Evolutionary conservation across 1,140 invertebrate species (phyloP).

Genomic region (Coboldia fuscipes): DNA sequence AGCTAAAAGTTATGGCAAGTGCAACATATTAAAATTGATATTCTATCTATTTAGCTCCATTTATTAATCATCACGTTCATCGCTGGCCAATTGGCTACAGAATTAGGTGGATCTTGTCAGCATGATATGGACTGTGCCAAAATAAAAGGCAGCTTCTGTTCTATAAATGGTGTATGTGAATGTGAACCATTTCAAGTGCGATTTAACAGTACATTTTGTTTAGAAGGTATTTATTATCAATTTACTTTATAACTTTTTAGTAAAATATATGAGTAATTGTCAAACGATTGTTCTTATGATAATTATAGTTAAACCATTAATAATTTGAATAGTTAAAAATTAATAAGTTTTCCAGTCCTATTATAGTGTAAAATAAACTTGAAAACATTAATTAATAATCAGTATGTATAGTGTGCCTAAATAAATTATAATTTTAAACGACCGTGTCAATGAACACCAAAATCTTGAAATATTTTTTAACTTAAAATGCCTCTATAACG

Average conservation of each 20-base stretch:
- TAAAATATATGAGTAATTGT: no score
- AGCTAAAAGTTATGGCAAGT: no score
- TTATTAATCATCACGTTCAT: no score
- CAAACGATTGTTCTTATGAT: no score
- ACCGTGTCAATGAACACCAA: not conserved
- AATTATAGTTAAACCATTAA: not conserved
- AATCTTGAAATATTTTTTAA: not conserved
- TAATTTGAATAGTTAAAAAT: not conserved
- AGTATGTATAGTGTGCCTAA: not conserved
- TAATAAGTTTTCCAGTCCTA: not conserved
- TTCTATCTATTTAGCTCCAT: no score
- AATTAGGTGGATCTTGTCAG: constrained; percentile 17
- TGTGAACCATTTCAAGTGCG: constrained; percentile 42
- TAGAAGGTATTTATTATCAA: constrained; percentile 19
- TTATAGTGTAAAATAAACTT: not conserved
- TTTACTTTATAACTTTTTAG: not conserved
- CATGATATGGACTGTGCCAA: constrained; percentile 22
- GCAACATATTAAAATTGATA: no score
- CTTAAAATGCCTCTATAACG: not conserved
- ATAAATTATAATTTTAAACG: not conserved
- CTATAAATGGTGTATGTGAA: constrained; percentile 29
- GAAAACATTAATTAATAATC: not conserved
- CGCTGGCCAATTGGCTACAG: constrained; percentile 1
- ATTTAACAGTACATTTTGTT: constrained; percentile 35
- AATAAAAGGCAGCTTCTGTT: constrained; percentile 20